Evolutionary conservation across 2,888 invertebrate species (phyloP), one percentile per base, ranked within the genome.

Genomic region (Diaphora mendica): DNA sequence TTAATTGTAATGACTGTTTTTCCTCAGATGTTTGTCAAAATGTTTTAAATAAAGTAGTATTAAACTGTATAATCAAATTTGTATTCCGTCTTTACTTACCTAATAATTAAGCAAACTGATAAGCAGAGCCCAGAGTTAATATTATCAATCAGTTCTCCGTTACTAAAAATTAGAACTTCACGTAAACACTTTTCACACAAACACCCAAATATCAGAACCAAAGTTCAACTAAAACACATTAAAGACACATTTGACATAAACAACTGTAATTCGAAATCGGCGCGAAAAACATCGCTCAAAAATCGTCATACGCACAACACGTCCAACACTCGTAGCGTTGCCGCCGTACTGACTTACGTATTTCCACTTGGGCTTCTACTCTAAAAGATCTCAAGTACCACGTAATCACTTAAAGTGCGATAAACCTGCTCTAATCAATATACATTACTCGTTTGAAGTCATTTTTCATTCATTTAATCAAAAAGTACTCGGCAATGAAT

Each of bases 311-410:
- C 80, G 75, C 77, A 76, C 80, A 75, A 84, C 86, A 89, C 93
- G 92, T 91, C 79, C 78, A 72, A 64, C 89, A 81, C 83, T 77
- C 77, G 80, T 81, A 89, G 87, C 91, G 92, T 89, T 90, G 83
- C 88, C 91, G 91, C 89, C 88, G 87, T 86, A 94, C 94, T 93
- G 91, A 83, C 88, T 88, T 83, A 80, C 84, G 82, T 82, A 80
- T 78, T 83, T 86, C 86, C 68, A 85, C 75, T 74, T 76, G 51
- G 39, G 68, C 75, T 13, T 68, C 73, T 76, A 78, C 78, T 72
- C 69, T 74, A 72, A 79, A 78, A 78, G 75, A 74, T 83, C 80
- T 77, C 75, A 74, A 81, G 74, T 69, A 70, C 71, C n/a, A 9
- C 42, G 69, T 72, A 77, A 75, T 79, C 77, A 79, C 76, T 81